These are phyloP conservation scores for Digitonthophagus gazella DNA, from an alignment of 2,888 invertebrate genomes.

Conservation along the genomic window DNA sequence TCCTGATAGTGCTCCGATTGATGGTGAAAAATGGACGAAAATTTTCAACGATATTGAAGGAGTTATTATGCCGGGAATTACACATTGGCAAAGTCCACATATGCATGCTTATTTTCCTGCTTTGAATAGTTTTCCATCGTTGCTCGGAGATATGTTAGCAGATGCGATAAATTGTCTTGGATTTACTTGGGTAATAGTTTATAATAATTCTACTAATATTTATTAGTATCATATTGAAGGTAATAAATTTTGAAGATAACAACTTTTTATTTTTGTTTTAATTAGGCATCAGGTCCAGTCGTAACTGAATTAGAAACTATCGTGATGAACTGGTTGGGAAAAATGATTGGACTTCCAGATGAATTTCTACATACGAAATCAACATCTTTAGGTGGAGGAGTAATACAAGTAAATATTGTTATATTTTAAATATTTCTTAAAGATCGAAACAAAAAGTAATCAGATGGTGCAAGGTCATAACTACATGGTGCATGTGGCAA, in stretches of 20 bases:
- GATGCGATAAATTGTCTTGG: slow-evolving; percentile 93
- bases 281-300: slow-evolving; percentile 92
- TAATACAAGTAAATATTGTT: slow-evolving; percentile 78
- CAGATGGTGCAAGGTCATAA: too few species aligned
- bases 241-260: not conserved
- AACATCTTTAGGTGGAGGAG: slow-evolving; percentile 85
- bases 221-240: too few species aligned
- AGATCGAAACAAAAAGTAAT: not conserved
- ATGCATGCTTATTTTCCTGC: slow-evolving; percentile 99
- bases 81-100: slow-evolving; percentile 95
- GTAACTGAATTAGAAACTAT: slow-evolving; percentile 97
- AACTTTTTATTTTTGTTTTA: slow-evolving; percentile 18
- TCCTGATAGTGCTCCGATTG: slow-evolving; percentile 81
- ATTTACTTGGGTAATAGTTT: slow-evolving; percentile 87
- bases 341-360: slow-evolving; percentile 92
- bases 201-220: too few species aligned
- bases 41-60: slow-evolving; percentile 91
- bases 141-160: slow-evolving; percentile 94
- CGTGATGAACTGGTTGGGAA: slow-evolving; percentile 97
- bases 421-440: not conserved
- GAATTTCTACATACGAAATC: slow-evolving; percentile 84
- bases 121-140: slow-evolving; percentile 87
- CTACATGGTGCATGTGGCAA: not conserved
- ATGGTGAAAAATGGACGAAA: slow-evolving; percentile 86
- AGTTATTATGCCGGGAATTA: slow-evolving; percentile 96